Evolutionary conservation across 1,140 invertebrate genomes (phyloP).

Genomic region (Galleria mellonella): DNA sequence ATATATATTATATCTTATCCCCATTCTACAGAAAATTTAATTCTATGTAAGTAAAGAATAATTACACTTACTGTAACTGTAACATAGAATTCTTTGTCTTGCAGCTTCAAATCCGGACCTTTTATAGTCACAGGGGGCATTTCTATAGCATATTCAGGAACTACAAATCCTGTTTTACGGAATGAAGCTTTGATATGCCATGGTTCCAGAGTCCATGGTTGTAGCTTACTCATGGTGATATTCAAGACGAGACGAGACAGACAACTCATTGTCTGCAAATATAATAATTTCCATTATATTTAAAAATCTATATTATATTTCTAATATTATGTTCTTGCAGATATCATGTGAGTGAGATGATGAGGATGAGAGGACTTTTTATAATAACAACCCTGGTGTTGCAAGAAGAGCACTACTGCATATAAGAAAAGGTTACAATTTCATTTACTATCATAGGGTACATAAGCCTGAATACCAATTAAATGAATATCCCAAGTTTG

Average conservation of each 20-base stretch:
- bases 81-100: constrained; percentile 88
- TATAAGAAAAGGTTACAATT: too few species aligned
- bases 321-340: background rate
- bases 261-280: constrained; percentile 75
- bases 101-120: constrained; percentile 84
- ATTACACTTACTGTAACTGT: constrained; percentile 84
- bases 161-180: constrained; percentile 79
- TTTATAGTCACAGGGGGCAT: constrained; percentile 82
- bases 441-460: too few species aligned
- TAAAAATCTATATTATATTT: constrained; percentile 2
- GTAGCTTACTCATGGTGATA: constrained; percentile 84
- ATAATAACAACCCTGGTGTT: too few species aligned
- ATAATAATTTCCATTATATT: background rate
- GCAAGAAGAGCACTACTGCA: too few species aligned
- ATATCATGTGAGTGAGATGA: too few species aligned
- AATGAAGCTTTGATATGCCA: constrained; percentile 86
- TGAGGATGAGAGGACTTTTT: too few species aligned
- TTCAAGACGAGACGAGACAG: constrained; percentile 74
- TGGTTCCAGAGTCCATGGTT: constrained; percentile 86
- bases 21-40: too few species aligned
- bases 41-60: constrained; percentile 3
- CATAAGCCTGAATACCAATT: too few species aligned
- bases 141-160: constrained; percentile 82
- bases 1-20: too few species aligned
- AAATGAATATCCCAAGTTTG: too few species aligned